These are phyloP conservation scores for Ctena decussata DNA, from an alignment of 2,888 invertebrate genomes.

Conservation along the genomic window DNA sequence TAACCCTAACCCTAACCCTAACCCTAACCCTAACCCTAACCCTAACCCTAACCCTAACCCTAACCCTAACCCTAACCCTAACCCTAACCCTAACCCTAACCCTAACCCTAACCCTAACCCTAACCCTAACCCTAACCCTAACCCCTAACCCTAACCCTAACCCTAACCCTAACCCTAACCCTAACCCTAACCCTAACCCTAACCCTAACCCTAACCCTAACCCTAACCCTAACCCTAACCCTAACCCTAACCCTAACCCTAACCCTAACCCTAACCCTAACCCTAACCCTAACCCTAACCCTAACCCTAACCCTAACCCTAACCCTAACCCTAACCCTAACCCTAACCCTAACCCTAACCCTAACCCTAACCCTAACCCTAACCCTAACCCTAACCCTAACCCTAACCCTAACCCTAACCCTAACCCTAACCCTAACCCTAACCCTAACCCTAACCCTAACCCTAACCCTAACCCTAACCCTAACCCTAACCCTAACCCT, in stretches of 20 bases:
- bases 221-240: conserved; percentile 48
- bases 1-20: conserved; percentile 70
- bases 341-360: conserved; percentile 57
- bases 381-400: conserved; percentile 63
- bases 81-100: conserved; percentile 73
- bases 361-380: conserved; percentile 55
- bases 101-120: conserved; percentile 61
- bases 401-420: conserved; percentile 63
- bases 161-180: conserved; percentile 65
- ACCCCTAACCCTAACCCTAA: conserved; percentile 38
- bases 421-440: conserved; percentile 63
- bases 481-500: conserved; percentile 68
- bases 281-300: conserved; percentile 35
- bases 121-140: conserved; percentile 50
- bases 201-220: conserved; percentile 39
- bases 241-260: conserved; percentile 29
- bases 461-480: conserved; percentile 68
- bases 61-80: conserved; percentile 57
- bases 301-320: conserved; percentile 44
- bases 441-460: conserved; percentile 69
- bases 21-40: conserved; percentile 68
- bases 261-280: conserved; percentile 16
- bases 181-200: conserved; percentile 67
- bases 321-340: conserved; percentile 57
- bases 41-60: conserved; percentile 73